phyloP scores from a whole-genome alignment of 2,797 vertebrate genomes.

The Poeciliopsis gracilis region DNA sequence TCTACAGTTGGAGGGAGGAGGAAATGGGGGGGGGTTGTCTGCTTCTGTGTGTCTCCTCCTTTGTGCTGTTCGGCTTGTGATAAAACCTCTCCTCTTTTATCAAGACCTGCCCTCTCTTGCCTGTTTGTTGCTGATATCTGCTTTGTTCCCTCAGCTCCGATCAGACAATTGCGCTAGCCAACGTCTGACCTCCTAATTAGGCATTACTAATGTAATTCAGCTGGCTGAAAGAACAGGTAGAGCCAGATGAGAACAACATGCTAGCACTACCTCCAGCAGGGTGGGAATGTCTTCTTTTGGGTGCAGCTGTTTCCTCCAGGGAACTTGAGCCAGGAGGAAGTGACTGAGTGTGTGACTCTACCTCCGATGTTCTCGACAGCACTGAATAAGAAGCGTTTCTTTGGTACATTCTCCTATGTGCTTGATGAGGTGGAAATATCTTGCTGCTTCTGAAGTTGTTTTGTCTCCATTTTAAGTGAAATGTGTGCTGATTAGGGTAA shows the following conservation, averaged over 20 bases:
- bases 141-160: slow-evolving; percentile 54
- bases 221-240: slow-evolving; percentile 62
- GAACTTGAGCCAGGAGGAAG: slow-evolving; percentile 52
- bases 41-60: slow-evolving; percentile 69
- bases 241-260: slow-evolving; percentile 62
- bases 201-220: slow-evolving; percentile 20
- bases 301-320: slow-evolving; percentile 73
- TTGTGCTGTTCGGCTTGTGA: slow-evolving; percentile 70
- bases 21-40: slow-evolving; percentile 39
- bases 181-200: slow-evolving; percentile 44
- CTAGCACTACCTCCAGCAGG: slow-evolving; percentile 51
- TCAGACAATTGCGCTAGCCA: slow-evolving; percentile 34
- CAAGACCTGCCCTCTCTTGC: slow-evolving; percentile 65
- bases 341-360: slow-evolving; percentile 70
- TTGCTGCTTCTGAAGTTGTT: slow-evolving; percentile 49
- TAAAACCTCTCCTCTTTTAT: slow-evolving; percentile 77
- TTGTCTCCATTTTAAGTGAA: slow-evolving; percentile 56
- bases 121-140: slow-evolving; percentile 74
- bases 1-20: slow-evolving; percentile 48
- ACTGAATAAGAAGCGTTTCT: slow-evolving; percentile 71
- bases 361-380: slow-evolving; percentile 67
- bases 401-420: slow-evolving; percentile 78
- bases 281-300: slow-evolving; percentile 73
- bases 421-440: slow-evolving; percentile 61
- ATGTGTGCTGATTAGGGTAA: slow-evolving; percentile 64